Conservation (phyloP, 2,888 invertebrate species). For the Entomobrya multifasciata region DNA sequence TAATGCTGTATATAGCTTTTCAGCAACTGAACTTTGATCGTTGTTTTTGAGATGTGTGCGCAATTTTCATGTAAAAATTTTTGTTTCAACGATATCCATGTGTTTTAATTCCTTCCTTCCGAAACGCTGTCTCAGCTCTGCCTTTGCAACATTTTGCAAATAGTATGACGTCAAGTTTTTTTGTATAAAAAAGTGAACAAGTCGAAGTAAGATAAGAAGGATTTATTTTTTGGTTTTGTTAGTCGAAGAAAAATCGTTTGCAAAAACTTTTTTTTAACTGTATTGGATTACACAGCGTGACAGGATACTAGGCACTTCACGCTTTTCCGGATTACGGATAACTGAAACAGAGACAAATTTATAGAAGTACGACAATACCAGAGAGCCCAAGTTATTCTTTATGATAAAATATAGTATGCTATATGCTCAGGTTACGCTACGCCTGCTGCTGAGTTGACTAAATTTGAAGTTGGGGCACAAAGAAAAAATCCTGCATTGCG, state of each 20-base stretch:
- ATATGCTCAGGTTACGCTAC: too few relatives aligned
- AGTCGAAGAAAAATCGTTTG: neutral
- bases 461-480: neutral
- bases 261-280: neutral
- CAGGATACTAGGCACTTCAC: neutral
- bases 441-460: neutral
- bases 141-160: neutral
- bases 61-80: conserved; percentile 27
- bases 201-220: neutral
- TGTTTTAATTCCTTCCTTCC: neutral
- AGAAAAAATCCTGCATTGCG: conserved; percentile 2
- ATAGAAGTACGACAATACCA: neutral
- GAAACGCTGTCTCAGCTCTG: neutral
- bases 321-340: neutral
- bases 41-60: conserved; percentile 32
- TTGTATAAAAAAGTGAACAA: neutral
- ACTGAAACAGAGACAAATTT: neutral
- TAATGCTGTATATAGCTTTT: conserved; percentile 15
- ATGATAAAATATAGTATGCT: neutral
- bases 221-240: too few relatives aligned
- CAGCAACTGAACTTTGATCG: conserved; percentile 37
- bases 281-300: conserved; percentile 6
- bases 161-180: conserved; percentile 50
- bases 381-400: neutral
- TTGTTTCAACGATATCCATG: neutral